These are phyloP conservation scores for Myotis daubentonii DNA, from an alignment of 2,797 vertebrate species.

Conservation along the genomic window DNA sequence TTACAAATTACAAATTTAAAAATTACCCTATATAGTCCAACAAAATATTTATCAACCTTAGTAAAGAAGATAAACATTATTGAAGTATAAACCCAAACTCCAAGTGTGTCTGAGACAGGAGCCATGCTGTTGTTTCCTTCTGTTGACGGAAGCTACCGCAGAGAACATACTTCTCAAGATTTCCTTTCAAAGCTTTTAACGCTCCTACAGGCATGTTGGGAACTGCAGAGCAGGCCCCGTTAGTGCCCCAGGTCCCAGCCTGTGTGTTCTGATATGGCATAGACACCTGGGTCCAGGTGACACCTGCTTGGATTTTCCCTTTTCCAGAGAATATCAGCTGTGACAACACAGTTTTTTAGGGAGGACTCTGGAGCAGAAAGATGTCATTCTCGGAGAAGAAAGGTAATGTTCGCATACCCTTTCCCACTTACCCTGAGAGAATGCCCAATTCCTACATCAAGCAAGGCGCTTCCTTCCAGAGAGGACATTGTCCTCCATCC, in stretches of 20 bases:
- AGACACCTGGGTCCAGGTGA: neutral
- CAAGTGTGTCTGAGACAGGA: neutral
- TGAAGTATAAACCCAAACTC: neutral
- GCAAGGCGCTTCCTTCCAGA: neutral
- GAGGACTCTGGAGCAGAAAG: neutral
- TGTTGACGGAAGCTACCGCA: neutral
- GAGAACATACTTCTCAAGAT: neutral
- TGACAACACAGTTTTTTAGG: neutral
- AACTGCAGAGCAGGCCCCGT: neutral
- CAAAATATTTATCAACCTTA: neutral
- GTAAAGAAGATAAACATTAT: neutral
- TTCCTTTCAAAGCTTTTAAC: neutral
- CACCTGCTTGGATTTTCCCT: neutral
- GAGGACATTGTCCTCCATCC: neutral
- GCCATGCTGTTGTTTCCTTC: slow-evolving; percentile 6
- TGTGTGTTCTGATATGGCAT: neutral
- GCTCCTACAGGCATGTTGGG: neutral
- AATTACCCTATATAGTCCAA: neutral
- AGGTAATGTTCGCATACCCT: neutral
- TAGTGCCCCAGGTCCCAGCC: neutral
- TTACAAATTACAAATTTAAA: slow-evolving; percentile 33
- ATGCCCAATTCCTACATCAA: neutral
- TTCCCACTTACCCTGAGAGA: neutral
- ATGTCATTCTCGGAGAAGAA: neutral
- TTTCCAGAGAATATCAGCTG: neutral